Percentiles rank a stretch among this genome's conserved stretches.
phyloP scores from a whole-genome alignment of 2,113 vertebrate species.

The Crypturellus undulatus region DNA sequence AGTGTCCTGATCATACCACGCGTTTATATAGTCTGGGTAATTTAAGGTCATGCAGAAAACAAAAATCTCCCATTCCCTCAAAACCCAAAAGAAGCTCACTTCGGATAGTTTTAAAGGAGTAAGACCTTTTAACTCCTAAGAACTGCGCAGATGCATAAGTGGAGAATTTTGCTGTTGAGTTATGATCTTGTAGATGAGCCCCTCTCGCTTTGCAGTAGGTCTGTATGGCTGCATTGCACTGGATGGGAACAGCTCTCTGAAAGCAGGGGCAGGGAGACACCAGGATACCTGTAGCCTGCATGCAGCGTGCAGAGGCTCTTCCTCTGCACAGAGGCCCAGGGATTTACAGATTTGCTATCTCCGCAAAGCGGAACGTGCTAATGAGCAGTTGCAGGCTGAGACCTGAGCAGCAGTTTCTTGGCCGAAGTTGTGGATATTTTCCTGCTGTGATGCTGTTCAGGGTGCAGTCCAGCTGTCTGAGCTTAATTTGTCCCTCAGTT shows the following conservation, averaged over 20 bases:
- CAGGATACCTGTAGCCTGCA: neutral
- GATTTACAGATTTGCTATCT: neutral
- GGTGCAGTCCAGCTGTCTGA: neutral
- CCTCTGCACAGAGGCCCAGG: neutral
- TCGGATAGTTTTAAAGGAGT: neutral
- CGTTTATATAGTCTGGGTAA: constrained; percentile 30
- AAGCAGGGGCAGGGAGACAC: neutral
- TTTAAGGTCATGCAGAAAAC: constrained; percentile 59
- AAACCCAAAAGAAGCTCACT: neutral
- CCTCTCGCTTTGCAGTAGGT: neutral
- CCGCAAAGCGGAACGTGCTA: neutral
- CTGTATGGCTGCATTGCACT: too few relatives aligned
- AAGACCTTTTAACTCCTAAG: neutral
- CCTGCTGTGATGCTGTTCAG: neutral
- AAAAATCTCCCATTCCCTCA: neutral
- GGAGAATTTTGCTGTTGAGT: neutral
- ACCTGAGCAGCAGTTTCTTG: neutral
- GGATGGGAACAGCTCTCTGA: neutral
- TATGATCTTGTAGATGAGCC: neutral
- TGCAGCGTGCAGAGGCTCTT: neutral
- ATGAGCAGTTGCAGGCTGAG: neutral
- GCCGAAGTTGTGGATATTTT: neutral
- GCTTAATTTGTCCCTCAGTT: neutral
- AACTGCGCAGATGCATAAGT: neutral
- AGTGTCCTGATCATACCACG: constrained; percentile 12